phyloP scores from a whole-genome alignment of 2,888 invertebrate genomes.

The Dryadula phaetusa region DNA sequence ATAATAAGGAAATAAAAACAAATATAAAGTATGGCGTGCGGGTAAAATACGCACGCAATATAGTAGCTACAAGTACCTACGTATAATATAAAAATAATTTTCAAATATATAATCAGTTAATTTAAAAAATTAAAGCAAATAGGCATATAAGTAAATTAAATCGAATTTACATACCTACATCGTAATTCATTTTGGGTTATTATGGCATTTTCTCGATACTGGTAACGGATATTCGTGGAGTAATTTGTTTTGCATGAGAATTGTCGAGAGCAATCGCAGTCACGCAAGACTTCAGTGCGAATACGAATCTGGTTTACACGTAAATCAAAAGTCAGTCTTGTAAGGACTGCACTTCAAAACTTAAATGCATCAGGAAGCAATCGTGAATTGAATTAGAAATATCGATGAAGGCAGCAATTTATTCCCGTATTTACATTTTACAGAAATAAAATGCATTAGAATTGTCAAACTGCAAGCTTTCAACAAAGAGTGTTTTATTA shows the following conservation, averaged over 20 bases:
- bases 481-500: not conserved
- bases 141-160: too few relatives aligned
- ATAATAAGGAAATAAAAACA: slow-evolving; percentile 42
- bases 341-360: slow-evolving; percentile 42
- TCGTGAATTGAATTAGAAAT: slow-evolving; percentile 29
- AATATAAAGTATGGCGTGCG: too few relatives aligned
- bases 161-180: slow-evolving; percentile 49
- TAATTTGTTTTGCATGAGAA: slow-evolving; percentile 77
- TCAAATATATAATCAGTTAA: too few relatives aligned
- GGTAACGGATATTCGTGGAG: slow-evolving; percentile 68
- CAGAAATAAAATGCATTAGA: not conserved
- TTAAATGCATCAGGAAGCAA: slow-evolving; percentile 43
- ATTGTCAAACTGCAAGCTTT: not conserved
- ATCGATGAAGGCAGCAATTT: slow-evolving; percentile 6
- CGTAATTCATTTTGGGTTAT: slow-evolving; percentile 70
- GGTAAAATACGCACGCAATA: slow-evolving; percentile 31
- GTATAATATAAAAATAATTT: too few relatives aligned
- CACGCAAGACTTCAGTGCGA: slow-evolving; percentile 70
- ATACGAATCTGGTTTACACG: slow-evolving; percentile 63
- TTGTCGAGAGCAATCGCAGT: slow-evolving; percentile 63
- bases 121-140: too few relatives aligned
- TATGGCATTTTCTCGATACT: slow-evolving; percentile 67
- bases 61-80: slow-evolving; percentile 48
- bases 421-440: slow-evolving; percentile 10
- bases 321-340: slow-evolving; percentile 38